phyloP scores from a whole-genome alignment of 1,140 invertebrate genomes.

The Neoseiulus cucumeris region DNA sequence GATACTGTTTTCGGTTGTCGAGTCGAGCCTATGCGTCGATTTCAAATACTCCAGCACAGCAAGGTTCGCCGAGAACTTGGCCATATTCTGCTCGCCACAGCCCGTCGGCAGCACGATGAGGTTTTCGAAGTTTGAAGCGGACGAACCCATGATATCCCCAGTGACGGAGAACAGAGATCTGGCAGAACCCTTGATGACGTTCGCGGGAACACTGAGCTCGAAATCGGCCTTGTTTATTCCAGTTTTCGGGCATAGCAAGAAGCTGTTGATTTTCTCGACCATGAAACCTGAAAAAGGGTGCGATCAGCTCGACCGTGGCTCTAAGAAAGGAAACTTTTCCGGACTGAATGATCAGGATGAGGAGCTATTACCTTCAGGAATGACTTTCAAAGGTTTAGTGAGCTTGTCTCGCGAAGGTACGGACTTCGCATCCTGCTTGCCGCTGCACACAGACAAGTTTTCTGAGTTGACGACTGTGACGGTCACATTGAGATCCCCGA shows the following conservation, averaged over 20 bases:
- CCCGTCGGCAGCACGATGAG: slow-evolving; percentile 36
- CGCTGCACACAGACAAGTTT: slow-evolving; percentile 32
- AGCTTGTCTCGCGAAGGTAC: slow-evolving; percentile 18
- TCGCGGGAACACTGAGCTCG: slow-evolving; percentile 9
- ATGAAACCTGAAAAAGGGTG: slow-evolving; percentile 10
- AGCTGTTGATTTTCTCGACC: not conserved
- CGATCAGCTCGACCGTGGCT: no score
- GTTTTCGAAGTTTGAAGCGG: slow-evolving; percentile 13
- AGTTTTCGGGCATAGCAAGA: not conserved
- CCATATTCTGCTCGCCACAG: slow-evolving; percentile 64
- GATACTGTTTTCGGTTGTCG: slow-evolving; percentile 34
- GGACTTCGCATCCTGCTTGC: slow-evolving; percentile 31
- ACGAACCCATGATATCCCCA: slow-evolving; percentile 38
- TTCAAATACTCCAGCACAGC: slow-evolving; percentile 43
- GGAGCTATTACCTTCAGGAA: slow-evolving; percentile 24
- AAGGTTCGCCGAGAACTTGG: slow-evolving; percentile 52
- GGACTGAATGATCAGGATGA: no score
- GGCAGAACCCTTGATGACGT: slow-evolving; percentile 35
- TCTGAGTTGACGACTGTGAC: slow-evolving; percentile 39
- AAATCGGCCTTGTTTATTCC: slow-evolving; percentile 11
- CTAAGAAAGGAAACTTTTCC: no score
- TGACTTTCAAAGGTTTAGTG: slow-evolving; percentile 24
- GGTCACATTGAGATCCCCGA: slow-evolving; percentile 38
- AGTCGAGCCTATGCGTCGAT: slow-evolving; percentile 27
- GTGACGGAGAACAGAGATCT: slow-evolving; percentile 36